Evolutionary conservation across 2,113 vertebrate species (phyloP).

Genomic region (Lycocorax pyrrhopterus): DNA sequence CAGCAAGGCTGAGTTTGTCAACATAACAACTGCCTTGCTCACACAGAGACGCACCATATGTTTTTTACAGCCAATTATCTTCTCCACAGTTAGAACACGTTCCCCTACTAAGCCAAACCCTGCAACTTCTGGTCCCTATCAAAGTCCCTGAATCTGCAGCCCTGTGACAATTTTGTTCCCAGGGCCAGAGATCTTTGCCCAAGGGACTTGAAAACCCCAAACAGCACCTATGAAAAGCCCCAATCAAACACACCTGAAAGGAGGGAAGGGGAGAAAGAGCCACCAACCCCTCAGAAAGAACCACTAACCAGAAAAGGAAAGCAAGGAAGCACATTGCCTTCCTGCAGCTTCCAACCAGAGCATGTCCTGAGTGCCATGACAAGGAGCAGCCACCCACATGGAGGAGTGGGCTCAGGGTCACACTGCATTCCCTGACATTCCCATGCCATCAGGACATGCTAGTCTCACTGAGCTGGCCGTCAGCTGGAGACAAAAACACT

Average conservation of each 20-base stretch:
- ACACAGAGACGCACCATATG: slow-evolving; percentile 33
- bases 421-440: neutral
- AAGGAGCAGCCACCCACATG: neutral
- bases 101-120: neutral
- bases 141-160: neutral
- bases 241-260: neutral
- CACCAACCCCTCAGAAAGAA: neutral
- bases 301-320: neutral
- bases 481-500: neutral
- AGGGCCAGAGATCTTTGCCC: neutral
- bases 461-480: neutral
- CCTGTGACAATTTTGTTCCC: neutral
- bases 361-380: neutral
- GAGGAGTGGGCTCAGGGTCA: neutral
- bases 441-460: neutral
- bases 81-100: neutral
- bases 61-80: slow-evolving; percentile 44
- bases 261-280: neutral
- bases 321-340: neutral
- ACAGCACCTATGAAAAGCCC: neutral
- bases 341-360: neutral
- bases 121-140: neutral
- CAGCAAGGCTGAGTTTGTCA: slow-evolving; percentile 1
- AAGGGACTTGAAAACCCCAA: neutral
- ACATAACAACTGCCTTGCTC: slow-evolving; percentile 24